These are phyloP conservation scores for Drosophila anceps DNA, from an alignment of 2,888 invertebrate species.

Conservation along the genomic window DNA sequence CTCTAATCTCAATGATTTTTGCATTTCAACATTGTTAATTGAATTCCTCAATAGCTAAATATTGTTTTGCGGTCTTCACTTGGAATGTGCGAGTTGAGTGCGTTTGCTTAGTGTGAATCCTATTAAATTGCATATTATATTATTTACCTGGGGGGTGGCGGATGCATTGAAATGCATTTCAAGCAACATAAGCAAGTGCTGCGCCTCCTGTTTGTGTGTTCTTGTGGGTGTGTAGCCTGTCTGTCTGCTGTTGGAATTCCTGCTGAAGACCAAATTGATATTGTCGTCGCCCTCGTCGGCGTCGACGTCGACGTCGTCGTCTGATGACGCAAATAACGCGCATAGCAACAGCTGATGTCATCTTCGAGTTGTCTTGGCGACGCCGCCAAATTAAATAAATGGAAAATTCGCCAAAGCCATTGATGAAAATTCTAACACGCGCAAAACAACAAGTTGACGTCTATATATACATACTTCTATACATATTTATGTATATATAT, in stretches of 20 bases:
- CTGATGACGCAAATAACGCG: constrained; percentile 68
- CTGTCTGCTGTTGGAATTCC: constrained; percentile 28
- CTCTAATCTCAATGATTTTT: not conserved
- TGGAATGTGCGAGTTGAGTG: no score
- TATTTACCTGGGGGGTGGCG: not conserved
- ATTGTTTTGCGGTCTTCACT: not conserved
- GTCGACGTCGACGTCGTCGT: constrained; percentile 2
- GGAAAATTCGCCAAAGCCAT: constrained; percentile 68
- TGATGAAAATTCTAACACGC: constrained; percentile 74
- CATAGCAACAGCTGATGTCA: constrained; percentile 60
- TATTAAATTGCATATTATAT: not conserved
- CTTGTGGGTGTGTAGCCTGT: not conserved
- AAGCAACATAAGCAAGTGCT: not conserved
- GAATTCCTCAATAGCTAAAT: not conserved
- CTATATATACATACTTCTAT: not conserved
- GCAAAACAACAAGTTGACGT: constrained; percentile 26
- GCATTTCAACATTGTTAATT: no score
- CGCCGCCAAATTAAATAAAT: constrained; percentile 67
- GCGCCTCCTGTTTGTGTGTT: not conserved
- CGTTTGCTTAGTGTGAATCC: not conserved
- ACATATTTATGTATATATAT: not conserved
- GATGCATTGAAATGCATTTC: constrained; percentile 15
- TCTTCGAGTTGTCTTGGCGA: constrained; percentile 31
- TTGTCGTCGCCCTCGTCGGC: constrained; percentile 21
- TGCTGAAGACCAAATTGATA: constrained; percentile 39